Evolutionary conservation across 2,797 vertebrate genomes (phyloP).

Genomic region (Alcedo atthis): DNA sequence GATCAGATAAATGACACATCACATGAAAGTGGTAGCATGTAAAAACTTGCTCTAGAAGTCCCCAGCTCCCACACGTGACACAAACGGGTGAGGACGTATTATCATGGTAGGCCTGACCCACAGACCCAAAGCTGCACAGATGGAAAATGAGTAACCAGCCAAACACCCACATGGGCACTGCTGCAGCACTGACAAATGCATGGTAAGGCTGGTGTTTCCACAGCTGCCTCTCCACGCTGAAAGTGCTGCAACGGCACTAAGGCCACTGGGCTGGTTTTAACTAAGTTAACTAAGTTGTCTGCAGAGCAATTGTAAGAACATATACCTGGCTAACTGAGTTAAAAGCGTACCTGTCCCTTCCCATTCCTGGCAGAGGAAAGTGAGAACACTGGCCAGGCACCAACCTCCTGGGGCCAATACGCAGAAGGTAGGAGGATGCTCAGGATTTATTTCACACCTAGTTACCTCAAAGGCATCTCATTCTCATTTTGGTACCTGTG

Average conservation of each 20-base stretch:
- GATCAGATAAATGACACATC: neutral
- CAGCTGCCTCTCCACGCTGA: accelerated
- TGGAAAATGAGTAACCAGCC: neutral
- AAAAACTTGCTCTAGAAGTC: neutral
- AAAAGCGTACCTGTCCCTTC: neutral
- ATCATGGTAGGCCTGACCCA: neutral
- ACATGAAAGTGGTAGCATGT: neutral
- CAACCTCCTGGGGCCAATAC: neutral
- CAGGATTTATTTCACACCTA: neutral
- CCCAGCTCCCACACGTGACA: accelerated
- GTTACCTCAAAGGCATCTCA: neutral
- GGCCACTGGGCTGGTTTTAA: neutral
- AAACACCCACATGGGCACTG: neutral
- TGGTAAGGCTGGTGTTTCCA: neutral
- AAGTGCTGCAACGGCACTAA: neutral
- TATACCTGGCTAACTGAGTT: neutral
- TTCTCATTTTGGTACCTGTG: neutral
- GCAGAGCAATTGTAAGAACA: neutral
- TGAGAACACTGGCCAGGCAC: neutral
- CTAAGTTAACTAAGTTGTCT: neutral
- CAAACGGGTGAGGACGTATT: neutral
- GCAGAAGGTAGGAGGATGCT: neutral
- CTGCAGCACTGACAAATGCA: neutral
- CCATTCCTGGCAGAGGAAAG: neutral
- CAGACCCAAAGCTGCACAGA: neutral